These are phyloP conservation scores for Australoheros scitulus DNA, from an alignment of 2,113 vertebrate species.

Conservation along the genomic window DNA sequence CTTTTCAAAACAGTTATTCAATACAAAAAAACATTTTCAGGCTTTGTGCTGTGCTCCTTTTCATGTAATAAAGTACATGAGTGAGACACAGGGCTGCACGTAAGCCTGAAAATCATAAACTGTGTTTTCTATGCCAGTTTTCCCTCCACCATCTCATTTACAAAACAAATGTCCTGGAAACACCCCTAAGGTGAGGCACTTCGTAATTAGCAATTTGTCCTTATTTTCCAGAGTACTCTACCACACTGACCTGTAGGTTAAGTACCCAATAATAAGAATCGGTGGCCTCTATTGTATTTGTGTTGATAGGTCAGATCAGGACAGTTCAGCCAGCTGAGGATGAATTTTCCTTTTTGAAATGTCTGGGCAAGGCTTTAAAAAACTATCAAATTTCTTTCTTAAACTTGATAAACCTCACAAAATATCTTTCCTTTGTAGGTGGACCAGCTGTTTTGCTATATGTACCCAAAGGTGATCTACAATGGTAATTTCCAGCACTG, in stretches of 20 bases:
- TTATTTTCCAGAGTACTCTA: neutral
- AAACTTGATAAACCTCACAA: accelerated
- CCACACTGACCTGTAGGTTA: neutral
- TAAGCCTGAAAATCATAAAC: no score
- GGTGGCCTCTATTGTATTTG: neutral
- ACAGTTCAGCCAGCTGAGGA: neutral
- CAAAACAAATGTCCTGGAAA: neutral
- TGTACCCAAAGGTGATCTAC: accelerated
- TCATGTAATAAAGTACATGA: neutral
- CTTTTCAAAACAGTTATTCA: neutral
- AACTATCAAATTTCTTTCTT: neutral
- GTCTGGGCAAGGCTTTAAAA: neutral
- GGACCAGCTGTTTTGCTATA: accelerated
- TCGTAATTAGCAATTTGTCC: neutral
- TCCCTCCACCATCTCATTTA: neutral
- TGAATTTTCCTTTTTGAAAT: neutral
- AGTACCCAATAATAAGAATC: neutral
- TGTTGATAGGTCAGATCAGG: neutral
- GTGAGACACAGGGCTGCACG: neutral
- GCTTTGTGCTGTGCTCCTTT: neutral
- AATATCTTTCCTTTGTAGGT: neutral
- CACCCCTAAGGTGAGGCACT: neutral
- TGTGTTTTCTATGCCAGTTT: neutral
- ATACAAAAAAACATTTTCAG: accelerated
- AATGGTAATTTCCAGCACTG: neutral